Conservation (phyloP, 1,140 invertebrate genomes). For the Cydia amplana region DNA sequence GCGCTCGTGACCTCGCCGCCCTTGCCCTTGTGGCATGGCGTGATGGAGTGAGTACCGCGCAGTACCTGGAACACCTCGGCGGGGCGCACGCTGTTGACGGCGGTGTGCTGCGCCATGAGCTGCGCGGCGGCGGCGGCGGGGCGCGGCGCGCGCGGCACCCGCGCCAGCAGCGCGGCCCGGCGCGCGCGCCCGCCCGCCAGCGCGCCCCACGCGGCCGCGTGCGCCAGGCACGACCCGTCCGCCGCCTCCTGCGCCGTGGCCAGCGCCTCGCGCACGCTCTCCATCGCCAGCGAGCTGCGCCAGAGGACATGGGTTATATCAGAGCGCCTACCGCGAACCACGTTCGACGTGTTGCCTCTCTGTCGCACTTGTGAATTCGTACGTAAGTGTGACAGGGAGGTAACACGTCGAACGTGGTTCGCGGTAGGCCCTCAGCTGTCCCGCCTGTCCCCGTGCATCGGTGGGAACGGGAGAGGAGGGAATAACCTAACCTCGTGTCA, state of each 20-base stretch:
- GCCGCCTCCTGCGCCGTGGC: slow-evolving; percentile 92
- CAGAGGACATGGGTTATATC: neutral
- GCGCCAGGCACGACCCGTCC: slow-evolving; percentile 91
- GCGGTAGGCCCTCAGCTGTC: too few species aligned
- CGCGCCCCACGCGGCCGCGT: slow-evolving; percentile 90
- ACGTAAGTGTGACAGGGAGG: too few species aligned
- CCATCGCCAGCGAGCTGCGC: slow-evolving; percentile 86
- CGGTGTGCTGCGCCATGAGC: slow-evolving; percentile 64
- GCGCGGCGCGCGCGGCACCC: slow-evolving; percentile 54
- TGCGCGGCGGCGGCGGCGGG: slow-evolving; percentile 60
- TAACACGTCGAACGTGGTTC: too few species aligned
- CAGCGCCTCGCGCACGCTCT: slow-evolving; percentile 91
- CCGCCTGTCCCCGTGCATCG: too few species aligned
- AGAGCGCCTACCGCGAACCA: too few species aligned
- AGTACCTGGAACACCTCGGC: slow-evolving; percentile 62
- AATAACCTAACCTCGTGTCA: too few species aligned
- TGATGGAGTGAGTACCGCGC: too few species aligned
- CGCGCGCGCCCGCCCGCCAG: slow-evolving; percentile 72
- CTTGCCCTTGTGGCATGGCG: too few species aligned
- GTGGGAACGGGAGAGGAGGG: too few species aligned
- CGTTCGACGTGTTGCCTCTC: too few species aligned
- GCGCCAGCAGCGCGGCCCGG: slow-evolving; percentile 54
- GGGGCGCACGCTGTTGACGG: slow-evolving; percentile 60
- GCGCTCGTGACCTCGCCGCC: too few species aligned
- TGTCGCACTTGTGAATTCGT: too few species aligned